Base-by-base conservation (phyloP, 1,140 invertebrate genomes). In the Lepidostoma basale region DNA sequence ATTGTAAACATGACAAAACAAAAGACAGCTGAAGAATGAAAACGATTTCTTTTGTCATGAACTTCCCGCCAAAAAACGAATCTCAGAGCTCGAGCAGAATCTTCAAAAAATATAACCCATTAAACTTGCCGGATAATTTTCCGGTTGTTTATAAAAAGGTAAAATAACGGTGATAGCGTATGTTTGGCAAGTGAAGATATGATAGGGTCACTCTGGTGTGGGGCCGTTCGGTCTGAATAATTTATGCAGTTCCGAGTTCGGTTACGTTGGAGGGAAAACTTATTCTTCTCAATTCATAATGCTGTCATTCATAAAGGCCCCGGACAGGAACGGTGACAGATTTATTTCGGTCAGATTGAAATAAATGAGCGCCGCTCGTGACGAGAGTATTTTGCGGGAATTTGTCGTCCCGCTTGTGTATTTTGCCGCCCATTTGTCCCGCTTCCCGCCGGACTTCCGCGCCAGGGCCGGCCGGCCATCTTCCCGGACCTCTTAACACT, bases 341-440 rank as follows among this genome's bases (percentile, higher is more conserved):
- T 66, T 66, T 66, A 66, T 66, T 66, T 66, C 64, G 64, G 64
- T 45, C 52, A 66, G 49, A 66, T 66, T 66, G 64, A 66, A 66
- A 66, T 58, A 66, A 66, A 66, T 66, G 64, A 65, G 62, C 30
- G n/a, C 25, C 1, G 23, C 30, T 45, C 62, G 62, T 65, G 62
- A 52, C 47, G 45, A 45, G 47, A 33, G 62, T 65, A 54, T 65
- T 63, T 63, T 63, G 60, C 26, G 60, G 22, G 40, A 47, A 63
- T 63, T 63, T 63, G 60, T 63, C 60, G 40, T 45, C 60, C 52
- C 23, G 42, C 25, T 40, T 20, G 30, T 59, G 30, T 39, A 39
- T 39, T 39, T 59, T 59, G 33, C 54, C 54, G 54, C 18, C 54
- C 54, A 59, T 59, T 59, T 59, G 60, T 62, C 39, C 23, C 58